These are phyloP conservation scores for Rhamnusium bicolor DNA, from an alignment of 2,888 invertebrate species.

Conservation along the genomic window DNA sequence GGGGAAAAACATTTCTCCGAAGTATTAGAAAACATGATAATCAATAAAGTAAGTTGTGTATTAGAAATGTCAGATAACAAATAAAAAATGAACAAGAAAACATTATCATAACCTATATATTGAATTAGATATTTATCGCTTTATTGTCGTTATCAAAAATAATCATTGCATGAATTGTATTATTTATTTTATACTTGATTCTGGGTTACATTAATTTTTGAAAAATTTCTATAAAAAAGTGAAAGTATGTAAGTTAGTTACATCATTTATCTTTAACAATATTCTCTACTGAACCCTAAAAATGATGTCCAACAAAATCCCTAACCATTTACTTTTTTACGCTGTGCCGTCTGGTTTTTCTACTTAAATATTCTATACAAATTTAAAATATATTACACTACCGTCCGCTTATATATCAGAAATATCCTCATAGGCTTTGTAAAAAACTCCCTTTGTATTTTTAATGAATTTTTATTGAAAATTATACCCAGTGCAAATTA, in stretches of 20 bases:
- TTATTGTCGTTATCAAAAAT: too few relatives aligned
- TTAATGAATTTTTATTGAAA: constrained; percentile 20
- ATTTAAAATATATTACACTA: constrained; percentile 8
- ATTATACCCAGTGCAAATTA: too few relatives aligned
- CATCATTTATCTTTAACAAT: not conserved
- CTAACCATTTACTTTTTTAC: not conserved
- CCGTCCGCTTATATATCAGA: constrained; percentile 6
- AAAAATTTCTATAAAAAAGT: not conserved
- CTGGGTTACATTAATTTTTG: not conserved
- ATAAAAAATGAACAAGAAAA: too few relatives aligned
- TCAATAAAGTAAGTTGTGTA: too few relatives aligned
- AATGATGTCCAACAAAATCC: constrained; percentile 1
- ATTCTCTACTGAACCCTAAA: not conserved
- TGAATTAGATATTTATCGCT: too few relatives aligned
- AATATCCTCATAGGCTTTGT: not conserved
- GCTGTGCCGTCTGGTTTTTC: not conserved
- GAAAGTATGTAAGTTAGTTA: not conserved
- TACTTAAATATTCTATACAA: constrained; percentile 8
- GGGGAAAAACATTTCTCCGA: too few relatives aligned
- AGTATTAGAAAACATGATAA: too few relatives aligned
- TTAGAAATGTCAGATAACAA: too few relatives aligned
- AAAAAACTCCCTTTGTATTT: constrained; percentile 5
- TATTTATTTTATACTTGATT: too few relatives aligned
- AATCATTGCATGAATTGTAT: too few relatives aligned
- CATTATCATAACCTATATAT: too few relatives aligned